phyloP scores from a whole-genome alignment of 2,797 vertebrate species.

The Acipenser ruthenus region DNA sequence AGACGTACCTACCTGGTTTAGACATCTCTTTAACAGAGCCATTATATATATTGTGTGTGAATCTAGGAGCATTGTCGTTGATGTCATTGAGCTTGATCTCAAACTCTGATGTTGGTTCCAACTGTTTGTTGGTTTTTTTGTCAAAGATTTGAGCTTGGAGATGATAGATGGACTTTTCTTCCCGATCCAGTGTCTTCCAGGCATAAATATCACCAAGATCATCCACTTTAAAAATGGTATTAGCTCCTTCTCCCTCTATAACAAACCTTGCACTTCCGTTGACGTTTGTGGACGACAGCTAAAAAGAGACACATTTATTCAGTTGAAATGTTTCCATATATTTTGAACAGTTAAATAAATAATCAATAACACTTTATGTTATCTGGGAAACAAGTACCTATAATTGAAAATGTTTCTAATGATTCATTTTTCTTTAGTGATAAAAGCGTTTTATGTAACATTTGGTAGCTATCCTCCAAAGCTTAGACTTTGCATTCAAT shows the following conservation, averaged over 20 bases:
- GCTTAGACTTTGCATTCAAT: no score
- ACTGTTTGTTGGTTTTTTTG: background rate
- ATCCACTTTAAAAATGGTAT: slow-evolving; percentile 48
- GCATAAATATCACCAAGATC: slow-evolving; percentile 47
- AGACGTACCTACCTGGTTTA: slow-evolving; percentile 31
- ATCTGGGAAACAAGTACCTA: no score
- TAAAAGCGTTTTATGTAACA: no score
- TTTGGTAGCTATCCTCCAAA: no score
- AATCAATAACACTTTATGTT: no score
- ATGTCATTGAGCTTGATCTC: slow-evolving; percentile 50
- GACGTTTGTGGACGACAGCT: slow-evolving; percentile 47
- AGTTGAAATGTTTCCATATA: background rate
- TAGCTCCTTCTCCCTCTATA: slow-evolving; percentile 56
- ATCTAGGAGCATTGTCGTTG: slow-evolving; percentile 58
- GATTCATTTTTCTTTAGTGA: no score
- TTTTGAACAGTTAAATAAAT: no score
- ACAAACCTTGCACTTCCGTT: slow-evolving; percentile 25
- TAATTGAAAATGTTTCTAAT: no score
- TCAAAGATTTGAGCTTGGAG: slow-evolving; percentile 47
- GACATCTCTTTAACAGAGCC: slow-evolving; percentile 51
- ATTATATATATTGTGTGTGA: slow-evolving; percentile 30
- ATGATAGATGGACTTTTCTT: slow-evolving; percentile 45
- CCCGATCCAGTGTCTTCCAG: slow-evolving; percentile 50
- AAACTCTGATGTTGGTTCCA: slow-evolving; percentile 46
- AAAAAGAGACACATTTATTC: slow-evolving; percentile 7